Percentiles rank a stretch among this genome's conserved stretches.
Conservation (phyloP, 2,888 invertebrate genomes). For the Nomada fabriciana region DNA sequence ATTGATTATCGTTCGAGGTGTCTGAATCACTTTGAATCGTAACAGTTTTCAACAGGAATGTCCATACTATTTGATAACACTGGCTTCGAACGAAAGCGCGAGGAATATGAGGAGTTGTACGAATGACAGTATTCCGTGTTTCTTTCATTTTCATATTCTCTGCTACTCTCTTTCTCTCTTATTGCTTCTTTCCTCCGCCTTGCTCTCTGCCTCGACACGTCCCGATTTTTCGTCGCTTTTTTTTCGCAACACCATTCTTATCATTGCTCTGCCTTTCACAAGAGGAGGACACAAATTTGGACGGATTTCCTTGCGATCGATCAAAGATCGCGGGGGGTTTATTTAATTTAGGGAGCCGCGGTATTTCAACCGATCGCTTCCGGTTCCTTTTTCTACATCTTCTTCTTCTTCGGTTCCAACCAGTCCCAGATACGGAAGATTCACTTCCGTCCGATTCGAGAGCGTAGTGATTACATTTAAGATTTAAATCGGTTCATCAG, state of each 20-base stretch:
- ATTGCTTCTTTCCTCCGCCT: slow-evolving; percentile 15
- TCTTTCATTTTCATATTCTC: slow-evolving; percentile 30
- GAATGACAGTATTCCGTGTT: slow-evolving; percentile 59
- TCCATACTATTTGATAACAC: no score
- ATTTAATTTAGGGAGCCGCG: slow-evolving; percentile 32
- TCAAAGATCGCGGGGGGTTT: slow-evolving; percentile 2
- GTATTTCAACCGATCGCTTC: background rate
- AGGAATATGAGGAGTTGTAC: slow-evolving; percentile 21
- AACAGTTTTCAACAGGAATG: no score
- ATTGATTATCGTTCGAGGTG: background rate
- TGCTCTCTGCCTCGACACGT: slow-evolving; percentile 13
- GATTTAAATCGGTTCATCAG: background rate
- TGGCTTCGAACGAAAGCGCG: background rate
- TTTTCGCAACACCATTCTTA: background rate
- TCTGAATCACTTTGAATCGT: no score
- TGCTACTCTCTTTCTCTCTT: slow-evolving; percentile 27
- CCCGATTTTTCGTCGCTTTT: background rate
- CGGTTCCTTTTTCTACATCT: background rate
- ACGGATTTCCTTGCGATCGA: background rate
- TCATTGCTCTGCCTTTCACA: background rate
- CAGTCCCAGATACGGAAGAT: no score
- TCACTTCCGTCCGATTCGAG: background rate
- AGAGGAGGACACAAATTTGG: no score
- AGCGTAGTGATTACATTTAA: slow-evolving; percentile 11
- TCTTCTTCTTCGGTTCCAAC: slow-evolving; percentile 6